Evolutionary conservation across 2,888 invertebrate genomes (phyloP).

Genomic region (Brenthis daphne): DNA sequence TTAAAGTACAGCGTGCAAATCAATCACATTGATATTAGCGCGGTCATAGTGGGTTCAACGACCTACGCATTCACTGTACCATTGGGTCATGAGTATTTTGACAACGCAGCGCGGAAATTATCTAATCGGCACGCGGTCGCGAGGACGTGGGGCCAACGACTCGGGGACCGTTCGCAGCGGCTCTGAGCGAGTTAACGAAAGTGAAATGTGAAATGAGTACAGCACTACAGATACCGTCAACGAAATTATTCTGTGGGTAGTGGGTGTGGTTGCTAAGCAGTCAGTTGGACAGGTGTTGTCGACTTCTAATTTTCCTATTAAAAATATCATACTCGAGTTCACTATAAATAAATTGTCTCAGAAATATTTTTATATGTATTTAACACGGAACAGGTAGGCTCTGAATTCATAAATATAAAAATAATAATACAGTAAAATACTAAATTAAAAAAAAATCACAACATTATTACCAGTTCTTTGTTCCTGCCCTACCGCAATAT

Average conservation of each 20-base stretch:
- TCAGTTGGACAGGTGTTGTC: constrained; percentile 7
- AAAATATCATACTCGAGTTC: neutral
- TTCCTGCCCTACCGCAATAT: constrained; percentile 39
- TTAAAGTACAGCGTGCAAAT: constrained; percentile 47
- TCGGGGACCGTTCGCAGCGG: constrained; percentile 61
- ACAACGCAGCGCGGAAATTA: constrained; percentile 81
- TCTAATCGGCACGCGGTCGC: constrained; percentile 80
- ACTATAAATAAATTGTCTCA: neutral
- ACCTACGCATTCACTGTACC: constrained; percentile 76
- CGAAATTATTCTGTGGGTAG: constrained; percentile 60
- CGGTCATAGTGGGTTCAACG: constrained; percentile 63
- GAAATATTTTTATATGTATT: neutral
- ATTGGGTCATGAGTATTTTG: constrained; percentile 82
- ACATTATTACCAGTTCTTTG: constrained; percentile 10
- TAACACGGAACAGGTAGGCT: constrained; percentile 5
- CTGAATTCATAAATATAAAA: neutral
- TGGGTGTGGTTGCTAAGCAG: constrained; percentile 45
- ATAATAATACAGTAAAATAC: constrained; percentile 2
- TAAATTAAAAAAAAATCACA: constrained; percentile 11
- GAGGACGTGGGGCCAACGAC: constrained; percentile 76
- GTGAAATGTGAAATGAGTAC: constrained; percentile 73
- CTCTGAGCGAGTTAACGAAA: constrained; percentile 65
- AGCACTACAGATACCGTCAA: constrained; percentile 47
- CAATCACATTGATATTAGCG: constrained; percentile 60
- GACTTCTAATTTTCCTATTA: neutral